Percentiles rank a stretch among this genome's conserved stretches.
phyloP scores from a whole-genome alignment of 2,113 vertebrate genomes.

The Scortum barcoo region DNA sequence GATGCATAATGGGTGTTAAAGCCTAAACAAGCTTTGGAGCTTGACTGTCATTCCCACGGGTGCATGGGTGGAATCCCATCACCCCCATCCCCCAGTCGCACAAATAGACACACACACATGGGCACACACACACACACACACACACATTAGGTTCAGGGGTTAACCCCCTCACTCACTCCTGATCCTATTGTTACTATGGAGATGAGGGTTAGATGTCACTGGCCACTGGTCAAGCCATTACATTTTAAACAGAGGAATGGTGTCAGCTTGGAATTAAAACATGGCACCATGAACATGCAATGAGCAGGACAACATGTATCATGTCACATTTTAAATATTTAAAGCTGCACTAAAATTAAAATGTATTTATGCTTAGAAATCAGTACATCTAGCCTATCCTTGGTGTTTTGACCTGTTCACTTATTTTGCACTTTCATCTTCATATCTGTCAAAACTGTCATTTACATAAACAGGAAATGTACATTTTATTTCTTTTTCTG shows the following conservation, averaged over 20 bases:
- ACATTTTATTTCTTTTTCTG: not conserved
- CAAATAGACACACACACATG: slow-evolving; percentile 42
- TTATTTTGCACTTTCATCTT: too few species aligned
- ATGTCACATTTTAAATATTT: not conserved
- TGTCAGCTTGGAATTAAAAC: slow-evolving; percentile 9
- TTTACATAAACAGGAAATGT: not conserved
- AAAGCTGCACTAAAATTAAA: not conserved
- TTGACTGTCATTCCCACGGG: slow-evolving; percentile 75
- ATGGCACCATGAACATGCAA: slow-evolving; percentile 5
- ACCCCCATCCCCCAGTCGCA: slow-evolving; percentile 61
- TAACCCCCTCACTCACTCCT: slow-evolving; percentile 70
- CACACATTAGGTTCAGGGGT: slow-evolving; percentile 72
- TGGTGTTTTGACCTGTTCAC: not conserved
- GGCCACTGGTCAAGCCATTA: slow-evolving; percentile 44
- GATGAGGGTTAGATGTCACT: slow-evolving; percentile 77
- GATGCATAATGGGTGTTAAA: slow-evolving; percentile 55
- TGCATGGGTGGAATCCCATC: slow-evolving; percentile 67
- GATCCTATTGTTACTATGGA: slow-evolving; percentile 78
- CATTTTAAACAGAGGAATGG: slow-evolving; percentile 35
- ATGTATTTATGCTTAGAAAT: not conserved
- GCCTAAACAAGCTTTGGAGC: slow-evolving; percentile 78
- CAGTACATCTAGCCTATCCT: not conserved
- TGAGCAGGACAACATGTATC: not conserved
- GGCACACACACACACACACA: slow-evolving; percentile 38
- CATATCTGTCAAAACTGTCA: not conserved